Percentiles rank a stretch among this genome's conserved stretches.
Conservation (phyloP, 2,888 invertebrate species). For the Ennomos erosarius region DNA sequence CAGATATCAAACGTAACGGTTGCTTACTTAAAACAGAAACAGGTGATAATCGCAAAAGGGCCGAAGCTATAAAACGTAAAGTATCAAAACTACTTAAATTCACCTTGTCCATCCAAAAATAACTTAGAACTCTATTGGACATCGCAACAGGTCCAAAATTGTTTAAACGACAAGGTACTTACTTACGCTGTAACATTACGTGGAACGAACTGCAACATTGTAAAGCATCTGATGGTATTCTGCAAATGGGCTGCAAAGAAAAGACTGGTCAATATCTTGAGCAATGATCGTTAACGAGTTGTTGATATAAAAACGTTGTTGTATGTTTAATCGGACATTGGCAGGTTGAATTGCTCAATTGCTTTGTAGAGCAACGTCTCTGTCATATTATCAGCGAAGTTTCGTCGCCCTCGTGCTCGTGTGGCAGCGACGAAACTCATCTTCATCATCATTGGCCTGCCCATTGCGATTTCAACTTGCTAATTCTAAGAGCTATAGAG, state of each 20-base stretch:
- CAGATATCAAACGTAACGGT: slow-evolving; percentile 4
- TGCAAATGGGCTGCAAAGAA: slow-evolving; percentile 23
- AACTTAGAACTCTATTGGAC: not conserved
- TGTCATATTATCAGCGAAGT: no score
- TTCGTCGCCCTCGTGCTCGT: no score
- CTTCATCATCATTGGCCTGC: no score
- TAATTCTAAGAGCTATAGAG: no score
- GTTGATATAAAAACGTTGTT: slow-evolving; percentile 9
- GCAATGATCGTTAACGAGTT: slow-evolving; percentile 2
- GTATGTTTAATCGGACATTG: not conserved
- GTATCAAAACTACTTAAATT: not conserved
- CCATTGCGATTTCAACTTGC: no score
- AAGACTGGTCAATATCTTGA: not conserved
- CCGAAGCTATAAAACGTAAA: not conserved
- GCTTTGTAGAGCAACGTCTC: no score
- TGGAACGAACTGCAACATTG: slow-evolving; percentile 18
- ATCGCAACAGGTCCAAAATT: not conserved
- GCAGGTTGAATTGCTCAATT: no score
- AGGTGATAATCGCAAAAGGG: slow-evolving; percentile 6
- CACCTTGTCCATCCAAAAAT: slow-evolving; percentile 7
- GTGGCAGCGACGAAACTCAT: no score
- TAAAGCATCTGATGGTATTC: slow-evolving; percentile 2
- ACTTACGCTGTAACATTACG: slow-evolving; percentile 1
- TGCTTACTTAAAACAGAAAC: slow-evolving; percentile 15
- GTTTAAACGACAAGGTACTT: slow-evolving; percentile 17